Evolutionary conservation across 2,797 vertebrate species (phyloP), one percentile per base, ranked within the genome.

Genomic region (Parauchenoglanis ngamensis): DNA sequence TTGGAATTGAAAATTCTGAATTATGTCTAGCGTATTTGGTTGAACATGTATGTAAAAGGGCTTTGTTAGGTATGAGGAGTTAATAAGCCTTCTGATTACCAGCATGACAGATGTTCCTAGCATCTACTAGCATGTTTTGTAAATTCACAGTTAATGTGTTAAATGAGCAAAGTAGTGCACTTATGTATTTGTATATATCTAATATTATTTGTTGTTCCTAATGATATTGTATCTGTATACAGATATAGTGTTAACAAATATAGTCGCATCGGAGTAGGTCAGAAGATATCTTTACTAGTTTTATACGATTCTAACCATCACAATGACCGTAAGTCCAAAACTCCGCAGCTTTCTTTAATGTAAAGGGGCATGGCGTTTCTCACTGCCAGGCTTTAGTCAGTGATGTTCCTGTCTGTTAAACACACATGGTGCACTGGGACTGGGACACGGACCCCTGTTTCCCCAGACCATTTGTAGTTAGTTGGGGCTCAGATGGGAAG

Each of bases 1-100:
- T 92, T 93, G 89, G 88, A 91, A 92, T 87, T 82, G 88, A 89
- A 93, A 93, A 90, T 91, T 85, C 88, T 90, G 92, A 92, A 94
- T 94, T 93, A 91, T 77, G 73, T 92, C 89, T 90, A 83, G 91
- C 87, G 80, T 91, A 90, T 91, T 91, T 91, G 89, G 88, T 94
- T 61, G 92, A 86, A 59, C 91, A 90, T 91, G 91, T 92, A 88
- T 92, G 92, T 87, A 88, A 77, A 84, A 84, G 23, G 21, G 28
- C 78, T 68, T 46, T 21, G 44, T 44, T 31, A 46, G 68, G 63
- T 59, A 72, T 35, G 73, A 40, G 23, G 75, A 75, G 84, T 84
- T 52, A 54, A 44, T 78, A 54, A 72, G 57, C 59, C 65, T 56
- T 46, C 28, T 49, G 65, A 68, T 40, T 40, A 40, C 40, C 3